These are phyloP conservation scores for Equus przewalskii DNA, from an alignment of 2,113 vertebrate species.

Conservation along the genomic window DNA sequence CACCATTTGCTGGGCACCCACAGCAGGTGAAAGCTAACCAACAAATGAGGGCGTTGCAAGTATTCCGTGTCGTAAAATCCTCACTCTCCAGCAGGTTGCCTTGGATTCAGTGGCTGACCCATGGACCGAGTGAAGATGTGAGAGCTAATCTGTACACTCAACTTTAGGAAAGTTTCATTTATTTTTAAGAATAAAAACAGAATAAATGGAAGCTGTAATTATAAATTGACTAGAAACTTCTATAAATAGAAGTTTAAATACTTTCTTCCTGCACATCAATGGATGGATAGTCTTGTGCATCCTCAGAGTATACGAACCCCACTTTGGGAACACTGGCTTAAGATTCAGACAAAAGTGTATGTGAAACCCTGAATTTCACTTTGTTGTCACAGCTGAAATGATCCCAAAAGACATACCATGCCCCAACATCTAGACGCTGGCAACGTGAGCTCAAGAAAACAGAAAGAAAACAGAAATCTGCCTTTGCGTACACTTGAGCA, in stretches of 20 bases:
- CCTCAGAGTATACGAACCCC: background rate
- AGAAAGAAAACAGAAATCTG: background rate
- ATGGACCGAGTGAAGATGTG: background rate
- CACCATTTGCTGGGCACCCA: background rate
- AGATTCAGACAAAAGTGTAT: background rate
- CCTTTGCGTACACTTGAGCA: slow-evolving; percentile 47
- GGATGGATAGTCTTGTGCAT: background rate
- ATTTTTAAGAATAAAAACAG: slow-evolving; percentile 13
- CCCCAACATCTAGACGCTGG: background rate
- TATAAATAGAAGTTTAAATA: background rate
- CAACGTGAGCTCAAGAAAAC: background rate
- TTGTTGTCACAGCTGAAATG: background rate
- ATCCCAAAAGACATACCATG: slow-evolving; percentile 11
- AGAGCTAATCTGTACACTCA: background rate
- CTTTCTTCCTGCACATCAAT: background rate
- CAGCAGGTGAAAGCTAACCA: background rate
- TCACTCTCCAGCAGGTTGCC: background rate
- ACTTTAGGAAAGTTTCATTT: background rate
- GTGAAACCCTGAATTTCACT: slow-evolving; percentile 27
- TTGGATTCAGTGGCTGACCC: background rate
- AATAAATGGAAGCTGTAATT: background rate
- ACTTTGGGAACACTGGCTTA: background rate
- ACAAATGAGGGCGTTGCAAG: background rate
- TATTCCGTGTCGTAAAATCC: background rate
- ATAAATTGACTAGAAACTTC: background rate